Conservation (phyloP, 2,888 invertebrate species). For the Flexamia atlantica region DNA sequence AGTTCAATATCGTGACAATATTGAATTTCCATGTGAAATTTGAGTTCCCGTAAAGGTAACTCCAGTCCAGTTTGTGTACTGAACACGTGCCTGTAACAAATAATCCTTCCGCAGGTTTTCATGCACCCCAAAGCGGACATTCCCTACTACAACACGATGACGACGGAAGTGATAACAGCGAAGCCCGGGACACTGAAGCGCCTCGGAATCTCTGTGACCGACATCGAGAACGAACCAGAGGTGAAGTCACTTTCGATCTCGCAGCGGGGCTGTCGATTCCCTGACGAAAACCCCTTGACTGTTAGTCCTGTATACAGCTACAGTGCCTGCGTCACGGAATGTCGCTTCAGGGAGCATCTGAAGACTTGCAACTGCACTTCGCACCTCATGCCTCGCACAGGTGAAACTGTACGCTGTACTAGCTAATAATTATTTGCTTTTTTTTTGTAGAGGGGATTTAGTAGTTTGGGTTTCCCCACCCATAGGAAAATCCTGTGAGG, state of each 20-base stretch:
- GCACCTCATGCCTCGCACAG: constrained; percentile 82
- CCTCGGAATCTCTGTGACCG: constrained; percentile 73
- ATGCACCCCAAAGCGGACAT: constrained; percentile 83
- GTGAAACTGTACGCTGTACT: too few species aligned
- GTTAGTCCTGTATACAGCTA: constrained; percentile 84
- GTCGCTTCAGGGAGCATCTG: constrained; percentile 81
- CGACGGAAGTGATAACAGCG: constrained; percentile 79
- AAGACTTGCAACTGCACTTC: constrained; percentile 82
- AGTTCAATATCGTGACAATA: too few species aligned
- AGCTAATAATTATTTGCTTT: too few species aligned
- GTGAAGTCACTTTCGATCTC: constrained; percentile 73
- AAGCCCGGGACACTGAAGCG: constrained; percentile 78
- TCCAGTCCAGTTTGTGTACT: too few species aligned
- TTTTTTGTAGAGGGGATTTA: too few species aligned
- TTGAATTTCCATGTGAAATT: too few species aligned
- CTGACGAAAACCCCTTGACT: constrained; percentile 80
- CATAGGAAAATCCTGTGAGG: too few species aligned
- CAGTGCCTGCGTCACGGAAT: constrained; percentile 85
- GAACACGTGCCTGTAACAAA: too few species aligned
- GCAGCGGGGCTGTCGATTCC: constrained; percentile 85
- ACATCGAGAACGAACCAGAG: constrained; percentile 84
- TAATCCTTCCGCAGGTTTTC: constrained; percentile 76
- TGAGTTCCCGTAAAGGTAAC: too few species aligned
- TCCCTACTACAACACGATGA: constrained; percentile 82
- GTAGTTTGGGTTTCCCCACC: too few species aligned